Evolutionary conservation across 1,140 invertebrate species (phyloP).

Genomic region (Caerostris extrusa): DNA sequence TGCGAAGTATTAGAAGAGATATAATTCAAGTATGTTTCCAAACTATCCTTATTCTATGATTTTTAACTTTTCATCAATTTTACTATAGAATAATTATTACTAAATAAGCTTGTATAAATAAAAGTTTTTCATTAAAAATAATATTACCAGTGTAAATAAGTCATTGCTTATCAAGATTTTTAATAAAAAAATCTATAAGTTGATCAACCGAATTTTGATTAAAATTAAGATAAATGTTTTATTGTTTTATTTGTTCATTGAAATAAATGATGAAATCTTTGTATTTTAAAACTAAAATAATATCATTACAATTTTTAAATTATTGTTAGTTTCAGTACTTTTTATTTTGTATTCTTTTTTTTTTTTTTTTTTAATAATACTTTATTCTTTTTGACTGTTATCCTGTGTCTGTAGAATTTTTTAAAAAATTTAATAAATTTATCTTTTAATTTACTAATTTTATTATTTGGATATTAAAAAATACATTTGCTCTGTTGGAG

Average conservation of each 20-base stretch:
- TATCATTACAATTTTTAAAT: too few relatives aligned
- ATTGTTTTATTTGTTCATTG: neutral
- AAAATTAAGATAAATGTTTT: neutral
- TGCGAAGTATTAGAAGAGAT: slow-evolving; percentile 88
- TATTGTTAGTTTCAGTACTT: too few relatives aligned
- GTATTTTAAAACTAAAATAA: too few relatives aligned
- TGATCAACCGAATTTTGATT: neutral
- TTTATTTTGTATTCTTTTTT: too few relatives aligned
- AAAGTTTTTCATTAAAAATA: neutral
- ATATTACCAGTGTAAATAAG: neutral
- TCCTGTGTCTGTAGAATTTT: too few relatives aligned
- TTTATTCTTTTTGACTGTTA: too few relatives aligned
- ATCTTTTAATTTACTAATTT: too few relatives aligned
- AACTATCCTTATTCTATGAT: neutral
- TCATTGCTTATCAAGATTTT: neutral
- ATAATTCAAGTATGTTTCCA: slow-evolving; percentile 84
- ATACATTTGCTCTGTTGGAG: too few relatives aligned
- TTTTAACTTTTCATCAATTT: neutral
- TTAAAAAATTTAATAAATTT: too few relatives aligned
- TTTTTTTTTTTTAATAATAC: too few relatives aligned
- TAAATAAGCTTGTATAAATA: neutral
- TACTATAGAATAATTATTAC: neutral
- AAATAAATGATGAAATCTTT: too few relatives aligned
- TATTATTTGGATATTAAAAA: too few relatives aligned
- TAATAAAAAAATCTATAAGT: neutral